These are phyloP conservation scores for Crematogaster levior DNA, from an alignment of 2,888 invertebrate species.

Conservation along the genomic window DNA sequence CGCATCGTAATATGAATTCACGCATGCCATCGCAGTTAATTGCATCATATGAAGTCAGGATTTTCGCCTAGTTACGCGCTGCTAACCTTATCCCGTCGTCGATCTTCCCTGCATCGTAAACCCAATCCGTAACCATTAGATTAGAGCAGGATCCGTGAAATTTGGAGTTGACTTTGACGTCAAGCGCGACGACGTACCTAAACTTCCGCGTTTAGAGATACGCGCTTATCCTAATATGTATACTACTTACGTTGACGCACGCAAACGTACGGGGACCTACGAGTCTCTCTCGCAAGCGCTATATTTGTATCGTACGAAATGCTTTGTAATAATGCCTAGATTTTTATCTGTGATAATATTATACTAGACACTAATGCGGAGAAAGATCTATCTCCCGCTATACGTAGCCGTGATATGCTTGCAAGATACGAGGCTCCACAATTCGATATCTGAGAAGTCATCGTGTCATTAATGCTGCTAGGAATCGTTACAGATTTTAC, in stretches of 20 bases:
- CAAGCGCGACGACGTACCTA: slow-evolving; percentile 20
- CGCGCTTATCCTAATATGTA: slow-evolving; percentile 34
- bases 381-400: neutral
- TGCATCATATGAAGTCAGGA: slow-evolving; percentile 11
- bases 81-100: slow-evolving; percentile 40
- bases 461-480: neutral
- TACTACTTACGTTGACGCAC: neutral
- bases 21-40: slow-evolving; percentile 16
- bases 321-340: slow-evolving; percentile 26
- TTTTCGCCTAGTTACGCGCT: slow-evolving; percentile 16
- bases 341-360: slow-evolving; percentile 6
- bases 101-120: slow-evolving; percentile 58
- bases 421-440: neutral
- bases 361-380: neutral
- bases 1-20: neutral
- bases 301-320: neutral
- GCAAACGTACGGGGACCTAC: neutral
- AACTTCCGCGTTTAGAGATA: slow-evolving; percentile 48
- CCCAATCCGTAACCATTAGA: slow-evolving; percentile 64
- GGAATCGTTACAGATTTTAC: neutral
- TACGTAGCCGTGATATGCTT: neutral
- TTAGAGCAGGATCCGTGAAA: slow-evolving; percentile 53
- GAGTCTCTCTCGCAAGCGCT: neutral
- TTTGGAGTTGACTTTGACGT: slow-evolving; percentile 51
- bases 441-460: neutral